Evolutionary conservation across 2,797 vertebrate genomes (phyloP).

Genomic region (Epinephelus malabaricus): DNA sequence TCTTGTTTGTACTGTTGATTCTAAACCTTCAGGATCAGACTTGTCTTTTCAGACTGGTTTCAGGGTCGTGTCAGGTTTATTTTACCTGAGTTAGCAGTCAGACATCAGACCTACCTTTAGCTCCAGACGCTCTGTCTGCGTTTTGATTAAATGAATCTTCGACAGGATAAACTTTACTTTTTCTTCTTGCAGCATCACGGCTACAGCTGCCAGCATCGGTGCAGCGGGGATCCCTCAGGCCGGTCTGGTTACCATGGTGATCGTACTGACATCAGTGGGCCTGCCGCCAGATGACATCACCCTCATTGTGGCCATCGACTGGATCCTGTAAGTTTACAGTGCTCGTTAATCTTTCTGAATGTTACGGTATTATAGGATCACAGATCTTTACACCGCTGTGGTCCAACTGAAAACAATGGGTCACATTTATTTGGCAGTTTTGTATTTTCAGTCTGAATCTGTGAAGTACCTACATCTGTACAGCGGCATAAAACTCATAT

Average conservation of each 20-base stretch:
- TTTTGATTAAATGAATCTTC: neutral
- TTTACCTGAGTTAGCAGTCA: too few species aligned
- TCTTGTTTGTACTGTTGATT: too few species aligned
- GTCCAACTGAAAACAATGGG: neutral
- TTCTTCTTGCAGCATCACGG: conserved; percentile 87
- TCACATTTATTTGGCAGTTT: neutral
- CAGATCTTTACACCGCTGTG: too few species aligned
- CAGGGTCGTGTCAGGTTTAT: too few species aligned
- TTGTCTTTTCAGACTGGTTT: too few species aligned
- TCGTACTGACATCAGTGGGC: conserved; percentile 93
- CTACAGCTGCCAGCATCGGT: conserved; percentile 93
- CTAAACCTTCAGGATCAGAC: too few species aligned
- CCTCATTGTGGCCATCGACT: conserved; percentile 91
- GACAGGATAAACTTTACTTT: too few species aligned
- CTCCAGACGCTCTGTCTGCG: neutral
- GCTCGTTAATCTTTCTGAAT: neutral
- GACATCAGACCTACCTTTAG: too few species aligned
- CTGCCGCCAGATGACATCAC: conserved; percentile 93
- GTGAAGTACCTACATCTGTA: neutral
- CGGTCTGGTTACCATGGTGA: conserved; percentile 93
- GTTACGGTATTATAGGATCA: too few species aligned
- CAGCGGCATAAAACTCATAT: neutral
- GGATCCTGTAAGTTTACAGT: conserved; percentile 87
- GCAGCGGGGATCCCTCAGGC: conserved; percentile 93
- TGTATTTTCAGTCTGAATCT: neutral